Evolutionary conservation across 1,140 invertebrate species (phyloP), one percentile per base, ranked within the genome.

Genomic region (Drosophila sp.): DNA sequence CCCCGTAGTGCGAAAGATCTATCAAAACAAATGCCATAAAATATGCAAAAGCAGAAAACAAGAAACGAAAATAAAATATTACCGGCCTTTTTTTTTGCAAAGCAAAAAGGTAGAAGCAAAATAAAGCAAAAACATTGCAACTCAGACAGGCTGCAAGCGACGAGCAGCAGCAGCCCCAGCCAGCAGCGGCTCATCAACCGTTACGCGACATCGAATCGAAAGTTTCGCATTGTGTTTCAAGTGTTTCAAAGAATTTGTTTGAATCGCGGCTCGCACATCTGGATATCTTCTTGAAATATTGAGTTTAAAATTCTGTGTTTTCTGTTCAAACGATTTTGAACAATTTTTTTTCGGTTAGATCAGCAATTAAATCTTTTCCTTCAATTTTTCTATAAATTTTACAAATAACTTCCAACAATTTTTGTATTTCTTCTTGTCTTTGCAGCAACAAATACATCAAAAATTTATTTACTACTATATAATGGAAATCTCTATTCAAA

Each of bases 1-100:
- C 65, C 66, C 60, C 66, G 33, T 70, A 27, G 32, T 47, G 57
- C 84, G 67, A 83, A 89, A 8, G 72, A 69, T 72, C 66, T 69
- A 77, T 56, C 72, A 79, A 82, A 86, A 82, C 79, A 86, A 87
- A 83, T 60, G 74, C 55, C 29, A 66, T 67, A 69, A 77, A 76
- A 55, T 8, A 44, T 17, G 41, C 30, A 72, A 57, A 65, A 50
- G 60, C 40, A 32, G 55, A 66, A 65, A 44, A 54, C 2, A 25
- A 4, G 32, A 35, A 61, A 33, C 2, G n/a, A 41, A 61, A 56
- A 60, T 79, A 57, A 64, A 78, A 57, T 47, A 10, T 11, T 41
- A 25, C 60, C 33, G 40, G 58, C 35, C 3, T 7, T 23, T 50
- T 50, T 47, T 50, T 47, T 17, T 60, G 60, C 60, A 57, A 66